phyloP scores from a whole-genome alignment of 2,113 vertebrate genomes.

The Casuarius casuarius region DNA sequence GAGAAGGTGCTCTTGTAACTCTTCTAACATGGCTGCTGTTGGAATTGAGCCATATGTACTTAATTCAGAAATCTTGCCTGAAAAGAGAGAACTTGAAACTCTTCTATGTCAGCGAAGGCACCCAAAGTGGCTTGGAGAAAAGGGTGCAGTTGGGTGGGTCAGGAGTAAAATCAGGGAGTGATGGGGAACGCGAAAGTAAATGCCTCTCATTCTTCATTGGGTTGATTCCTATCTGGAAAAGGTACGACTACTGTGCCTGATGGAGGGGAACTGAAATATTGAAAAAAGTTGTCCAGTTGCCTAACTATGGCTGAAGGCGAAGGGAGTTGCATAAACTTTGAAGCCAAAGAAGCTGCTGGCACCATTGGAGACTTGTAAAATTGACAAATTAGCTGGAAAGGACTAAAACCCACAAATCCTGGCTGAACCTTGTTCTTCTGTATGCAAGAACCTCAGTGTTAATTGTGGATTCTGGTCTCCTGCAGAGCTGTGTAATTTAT shows the following conservation, averaged over 20 bases:
- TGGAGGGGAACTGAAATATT: background rate
- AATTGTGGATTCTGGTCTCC: background rate
- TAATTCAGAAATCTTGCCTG: background rate
- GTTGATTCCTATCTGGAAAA: background rate
- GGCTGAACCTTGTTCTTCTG: background rate
- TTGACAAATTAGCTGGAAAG: background rate
- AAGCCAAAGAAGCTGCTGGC: background rate
- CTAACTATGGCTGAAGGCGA: background rate
- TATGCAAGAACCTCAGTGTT: background rate
- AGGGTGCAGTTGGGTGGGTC: background rate
- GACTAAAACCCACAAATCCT: background rate
- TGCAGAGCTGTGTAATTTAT: background rate
- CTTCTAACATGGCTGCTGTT: fast-evolving
- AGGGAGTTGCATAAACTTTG: background rate
- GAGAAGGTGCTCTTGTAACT: background rate
- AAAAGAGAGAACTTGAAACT: background rate
- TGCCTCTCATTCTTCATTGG: background rate
- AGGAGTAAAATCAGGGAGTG: background rate
- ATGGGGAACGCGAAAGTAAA: background rate
- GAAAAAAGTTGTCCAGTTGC: background rate
- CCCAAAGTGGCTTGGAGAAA: background rate
- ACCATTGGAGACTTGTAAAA: background rate
- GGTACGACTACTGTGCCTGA: background rate
- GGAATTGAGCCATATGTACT: background rate
- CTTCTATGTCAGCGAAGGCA: background rate